Evolutionary conservation across 2,888 invertebrate species (phyloP).

Genomic region (Acleris emargana): DNA sequence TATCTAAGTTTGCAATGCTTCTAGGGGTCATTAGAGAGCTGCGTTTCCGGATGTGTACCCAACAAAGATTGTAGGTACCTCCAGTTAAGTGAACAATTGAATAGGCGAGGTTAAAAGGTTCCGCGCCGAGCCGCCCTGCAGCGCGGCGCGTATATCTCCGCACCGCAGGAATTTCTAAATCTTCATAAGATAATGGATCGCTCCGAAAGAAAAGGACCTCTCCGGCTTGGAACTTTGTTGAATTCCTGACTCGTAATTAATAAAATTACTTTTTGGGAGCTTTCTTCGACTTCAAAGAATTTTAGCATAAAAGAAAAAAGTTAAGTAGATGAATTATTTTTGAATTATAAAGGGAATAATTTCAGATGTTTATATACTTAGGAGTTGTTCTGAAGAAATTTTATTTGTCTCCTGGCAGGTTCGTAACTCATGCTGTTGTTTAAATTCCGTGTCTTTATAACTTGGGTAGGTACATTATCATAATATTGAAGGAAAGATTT

Average conservation of each 20-base stretch:
- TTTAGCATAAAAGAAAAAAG: slow-evolving; percentile 82
- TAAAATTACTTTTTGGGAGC: slow-evolving; percentile 84
- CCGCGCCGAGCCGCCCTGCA: slow-evolving; percentile 27
- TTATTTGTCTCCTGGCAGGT: slow-evolving; percentile 44
- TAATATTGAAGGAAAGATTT: slow-evolving; percentile 25
- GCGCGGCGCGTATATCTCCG: slow-evolving; percentile 44
- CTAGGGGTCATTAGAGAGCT: slow-evolving; percentile 16
- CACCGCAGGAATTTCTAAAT: slow-evolving; percentile 81
- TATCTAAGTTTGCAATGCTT: not conserved
- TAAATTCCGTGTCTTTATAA: slow-evolving; percentile 34
- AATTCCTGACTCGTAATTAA: slow-evolving; percentile 84
- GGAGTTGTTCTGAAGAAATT: slow-evolving; percentile 55
- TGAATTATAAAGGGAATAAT: slow-evolving; percentile 80
- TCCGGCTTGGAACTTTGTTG: slow-evolving; percentile 79
- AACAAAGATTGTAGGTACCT: slow-evolving; percentile 24
- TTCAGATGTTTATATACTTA: slow-evolving; percentile 75
- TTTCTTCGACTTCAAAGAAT: slow-evolving; percentile 83
- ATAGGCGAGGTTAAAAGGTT: slow-evolving; percentile 36
- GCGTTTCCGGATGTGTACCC: slow-evolving; percentile 19
- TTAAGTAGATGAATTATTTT: slow-evolving; percentile 83
- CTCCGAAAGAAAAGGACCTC: slow-evolving; percentile 80
- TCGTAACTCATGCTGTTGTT: slow-evolving; percentile 34
- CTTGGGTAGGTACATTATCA: slow-evolving; percentile 26
- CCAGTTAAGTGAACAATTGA: slow-evolving; percentile 35
- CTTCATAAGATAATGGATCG: slow-evolving; percentile 84